These are phyloP conservation scores for Epinephelus fuscoguttatus DNA, from an alignment of 2,113 vertebrate species.

Conservation along the genomic window DNA sequence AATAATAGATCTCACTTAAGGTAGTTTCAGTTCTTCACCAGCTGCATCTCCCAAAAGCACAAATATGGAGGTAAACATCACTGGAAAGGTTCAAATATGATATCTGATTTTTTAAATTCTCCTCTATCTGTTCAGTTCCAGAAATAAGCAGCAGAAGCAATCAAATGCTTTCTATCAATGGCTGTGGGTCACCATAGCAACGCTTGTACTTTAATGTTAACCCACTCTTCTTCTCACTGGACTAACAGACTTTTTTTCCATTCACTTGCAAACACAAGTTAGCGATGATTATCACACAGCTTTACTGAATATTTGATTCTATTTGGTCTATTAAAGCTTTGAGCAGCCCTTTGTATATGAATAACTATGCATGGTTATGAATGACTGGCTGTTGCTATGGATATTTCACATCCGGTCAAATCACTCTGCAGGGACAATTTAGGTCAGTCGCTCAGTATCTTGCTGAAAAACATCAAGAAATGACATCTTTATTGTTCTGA, in stretches of 20 bases:
- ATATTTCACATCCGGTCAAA: conserved; percentile 5
- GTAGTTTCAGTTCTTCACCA: not conserved
- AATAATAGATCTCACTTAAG: not conserved
- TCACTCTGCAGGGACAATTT: not conserved
- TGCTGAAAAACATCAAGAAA: not conserved
- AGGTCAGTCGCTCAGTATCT: not conserved
- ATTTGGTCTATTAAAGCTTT: not conserved
- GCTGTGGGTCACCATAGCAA: conserved; percentile 51
- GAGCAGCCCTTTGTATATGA: not conserved
- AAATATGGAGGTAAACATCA: not conserved
- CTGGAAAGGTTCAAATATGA: not conserved
- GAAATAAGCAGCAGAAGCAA: conserved; percentile 14
- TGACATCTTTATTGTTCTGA: not conserved
- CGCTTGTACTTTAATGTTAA: conserved; percentile 31
- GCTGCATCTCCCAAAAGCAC: not conserved
- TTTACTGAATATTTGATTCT: not conserved
- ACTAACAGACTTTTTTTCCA: not conserved
- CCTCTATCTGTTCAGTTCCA: not conserved
- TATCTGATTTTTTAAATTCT: not conserved
- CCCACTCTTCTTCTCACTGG: not conserved
- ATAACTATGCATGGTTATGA: not conserved
- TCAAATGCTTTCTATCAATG: conserved; percentile 45
- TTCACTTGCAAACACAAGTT: not conserved
- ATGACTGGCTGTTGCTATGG: not conserved
- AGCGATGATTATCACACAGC: not conserved